Base-by-base conservation (phyloP, 2,888 invertebrate genomes). In the Coecobrya sp. region DNA sequence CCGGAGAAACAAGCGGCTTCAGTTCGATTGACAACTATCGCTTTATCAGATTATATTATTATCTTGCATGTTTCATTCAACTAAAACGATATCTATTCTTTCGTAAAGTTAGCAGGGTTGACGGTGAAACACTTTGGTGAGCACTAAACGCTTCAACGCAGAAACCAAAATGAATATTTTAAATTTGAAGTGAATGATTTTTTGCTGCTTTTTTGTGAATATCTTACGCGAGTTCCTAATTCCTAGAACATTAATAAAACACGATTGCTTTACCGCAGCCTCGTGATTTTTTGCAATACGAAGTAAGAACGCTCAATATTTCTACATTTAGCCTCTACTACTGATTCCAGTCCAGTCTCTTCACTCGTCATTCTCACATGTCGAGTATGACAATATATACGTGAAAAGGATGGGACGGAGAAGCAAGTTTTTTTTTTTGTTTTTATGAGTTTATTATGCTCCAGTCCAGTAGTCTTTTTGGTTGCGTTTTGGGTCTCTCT, bases 301-400 rank as follows among this genome's bases (percentile, higher is more conserved):
- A 22, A 59, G 36, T 0, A 52, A 0, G 45, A 22, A 49, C 16
- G 42, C 22, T 81, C 13, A 10, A 5, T 73, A 36, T 36, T 7
- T 7, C 36, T 36, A 36, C 36, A 36, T 73, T 27, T 73, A 81
- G 13, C 81, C 81, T 52, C 25, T 52, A 1, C n/a, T n/a, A n/a
- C n/a, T n/a, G n/a, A n/a, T n/a, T n/a, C n/a, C n/a, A 27, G 3
- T 73, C 65, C 68, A 45, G 55, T 49, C 30, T 86, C 52, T 30
- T 86, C 73, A 70, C 30, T 86, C 27, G 70, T 86, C 86, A 86
- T 73, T 27, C 73, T 86, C 86, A 85, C 85, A 70, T 86, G 86
- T 86, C 45, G 45, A 30, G 36, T 36, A 36, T 86, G 86, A 73
- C 70, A 42, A 36, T 36, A n/a, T n/a, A n/a, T 36, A 36, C 7